Percentiles rank a stretch among this genome's conserved stretches.
phyloP scores from a whole-genome alignment of 2,797 vertebrate genomes.

The Cheirogaleus major region DNA sequence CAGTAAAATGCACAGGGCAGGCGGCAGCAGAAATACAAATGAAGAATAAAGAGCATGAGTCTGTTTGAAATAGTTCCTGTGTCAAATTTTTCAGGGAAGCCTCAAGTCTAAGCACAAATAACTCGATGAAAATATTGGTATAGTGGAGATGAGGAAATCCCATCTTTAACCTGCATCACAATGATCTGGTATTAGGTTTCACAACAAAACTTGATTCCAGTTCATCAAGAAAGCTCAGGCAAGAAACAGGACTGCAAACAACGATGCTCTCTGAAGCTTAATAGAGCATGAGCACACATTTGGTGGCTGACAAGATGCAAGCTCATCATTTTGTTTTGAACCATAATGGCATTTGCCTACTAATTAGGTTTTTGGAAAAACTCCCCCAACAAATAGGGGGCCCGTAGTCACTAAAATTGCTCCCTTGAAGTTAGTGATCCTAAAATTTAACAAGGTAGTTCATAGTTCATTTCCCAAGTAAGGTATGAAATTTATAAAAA shows the following conservation, averaged over 20 bases:
- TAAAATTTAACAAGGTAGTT: background rate
- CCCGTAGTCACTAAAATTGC: background rate
- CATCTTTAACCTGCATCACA: background rate
- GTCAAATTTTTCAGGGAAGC: background rate
- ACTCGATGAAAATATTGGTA: background rate
- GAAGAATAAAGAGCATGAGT: background rate
- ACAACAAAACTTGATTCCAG: background rate
- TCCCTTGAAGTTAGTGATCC: background rate
- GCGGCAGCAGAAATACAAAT: background rate
- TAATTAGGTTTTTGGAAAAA: background rate
- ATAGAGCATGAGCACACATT: background rate
- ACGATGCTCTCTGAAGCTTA: background rate
- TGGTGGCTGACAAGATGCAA: background rate
- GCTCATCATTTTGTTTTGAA: background rate
- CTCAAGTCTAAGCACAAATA: background rate
- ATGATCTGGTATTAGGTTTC: background rate
- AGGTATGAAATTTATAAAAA: background rate
- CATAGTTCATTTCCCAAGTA: slow-evolving; percentile 23
- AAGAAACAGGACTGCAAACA: background rate
- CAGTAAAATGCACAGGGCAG: background rate
- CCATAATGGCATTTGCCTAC: background rate
- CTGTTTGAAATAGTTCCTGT: background rate
- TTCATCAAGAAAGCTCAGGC: background rate
- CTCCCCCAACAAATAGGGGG: background rate
- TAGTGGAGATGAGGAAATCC: background rate